Evolutionary conservation across 2,797 vertebrate genomes (phyloP), one percentile per base, ranked within the genome.

Genomic region (Coilia nasus): DNA sequence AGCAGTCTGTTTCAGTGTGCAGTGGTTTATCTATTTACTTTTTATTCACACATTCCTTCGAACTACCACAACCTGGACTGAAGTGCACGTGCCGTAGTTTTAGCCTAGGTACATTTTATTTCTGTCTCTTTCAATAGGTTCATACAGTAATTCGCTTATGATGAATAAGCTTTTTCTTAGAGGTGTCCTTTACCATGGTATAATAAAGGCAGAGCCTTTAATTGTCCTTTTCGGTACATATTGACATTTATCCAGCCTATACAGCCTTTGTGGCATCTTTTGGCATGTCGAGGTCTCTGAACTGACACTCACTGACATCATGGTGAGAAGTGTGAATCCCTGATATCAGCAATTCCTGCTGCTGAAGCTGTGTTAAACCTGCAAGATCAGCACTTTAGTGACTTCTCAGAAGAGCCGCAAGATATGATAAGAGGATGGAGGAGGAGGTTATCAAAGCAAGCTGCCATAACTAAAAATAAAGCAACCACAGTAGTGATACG

Each of bases 351-450:
- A 57, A 25, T 21, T 78, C 35, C 23, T 78, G 71, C 71, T 78
- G 35, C 50, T 15, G 5, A 54, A 35, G 31, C 82, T 82, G 81
- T 82, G 44, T 28, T 41, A 81, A 31, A 54, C 82, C 44, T 86
- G 82, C 67, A 83, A n/a, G 15, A 15, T 86, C 83, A 85, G 83
- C 83, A 83, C 67, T 57, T 47, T 12, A 41, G 62, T 67, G 2
- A 57, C 56, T 54, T 86, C 80, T 50, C 83, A 41, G 31, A 60
- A 23, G 62, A 86, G 50, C 83, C 59, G 50, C 71, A 81, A 54
- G 80, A 80, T 78, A 86, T 82, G 31, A 83, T 6, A 78, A 41
- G 71, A 78, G 31, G 71, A 44, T 44, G 71, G 31, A 44, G 14
- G 15, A 35, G 67, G 62, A 14, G 67, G 23, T 47, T 84, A 62